Evolutionary conservation across 92 coral and sea anemone genomes (phyloP).

Genomic region (Virgularia gustaviana): DNA sequence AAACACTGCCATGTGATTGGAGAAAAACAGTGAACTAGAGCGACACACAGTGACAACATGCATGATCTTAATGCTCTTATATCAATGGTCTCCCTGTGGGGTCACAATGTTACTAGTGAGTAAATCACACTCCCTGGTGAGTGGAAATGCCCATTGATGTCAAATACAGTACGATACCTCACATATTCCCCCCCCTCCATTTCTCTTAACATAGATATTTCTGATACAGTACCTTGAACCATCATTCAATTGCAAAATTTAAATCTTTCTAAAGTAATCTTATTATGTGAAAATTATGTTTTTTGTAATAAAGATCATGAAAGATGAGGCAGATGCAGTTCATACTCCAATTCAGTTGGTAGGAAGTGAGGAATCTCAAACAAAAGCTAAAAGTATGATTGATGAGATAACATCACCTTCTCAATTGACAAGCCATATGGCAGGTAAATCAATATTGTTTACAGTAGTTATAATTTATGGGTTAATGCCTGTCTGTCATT

Average conservation of each 20-base stretch:
- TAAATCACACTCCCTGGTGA: too few species aligned
- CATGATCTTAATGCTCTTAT: too few species aligned
- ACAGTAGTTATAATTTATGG: background rate
- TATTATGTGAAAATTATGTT: background rate
- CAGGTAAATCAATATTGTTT: constrained; percentile 26
- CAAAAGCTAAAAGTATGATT: constrained; percentile 74
- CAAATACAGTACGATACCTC: too few species aligned
- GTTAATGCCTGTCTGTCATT: background rate
- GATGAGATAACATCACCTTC: constrained; percentile 62
- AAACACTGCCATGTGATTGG: too few species aligned
- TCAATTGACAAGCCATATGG: constrained; percentile 33
- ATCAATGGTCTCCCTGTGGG: too few species aligned
- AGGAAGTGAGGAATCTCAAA: constrained; percentile 60
- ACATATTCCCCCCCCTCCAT: too few species aligned
- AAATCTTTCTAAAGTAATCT: background rate
- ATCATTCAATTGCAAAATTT: background rate
- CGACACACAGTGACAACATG: too few species aligned
- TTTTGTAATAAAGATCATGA: constrained; percentile 57
- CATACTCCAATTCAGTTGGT: constrained; percentile 83
- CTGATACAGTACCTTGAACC: background rate
- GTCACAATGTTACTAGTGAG: too few species aligned
- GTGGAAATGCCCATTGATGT: too few species aligned
- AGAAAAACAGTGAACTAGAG: too few species aligned
- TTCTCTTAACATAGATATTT: background rate
- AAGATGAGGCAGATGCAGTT: constrained; percentile 64